Percentiles rank a stretch among this genome's conserved stretches.
Conservation (phyloP, 2,113 vertebrate genomes). For the Micronycteris hirsuta region DNA sequence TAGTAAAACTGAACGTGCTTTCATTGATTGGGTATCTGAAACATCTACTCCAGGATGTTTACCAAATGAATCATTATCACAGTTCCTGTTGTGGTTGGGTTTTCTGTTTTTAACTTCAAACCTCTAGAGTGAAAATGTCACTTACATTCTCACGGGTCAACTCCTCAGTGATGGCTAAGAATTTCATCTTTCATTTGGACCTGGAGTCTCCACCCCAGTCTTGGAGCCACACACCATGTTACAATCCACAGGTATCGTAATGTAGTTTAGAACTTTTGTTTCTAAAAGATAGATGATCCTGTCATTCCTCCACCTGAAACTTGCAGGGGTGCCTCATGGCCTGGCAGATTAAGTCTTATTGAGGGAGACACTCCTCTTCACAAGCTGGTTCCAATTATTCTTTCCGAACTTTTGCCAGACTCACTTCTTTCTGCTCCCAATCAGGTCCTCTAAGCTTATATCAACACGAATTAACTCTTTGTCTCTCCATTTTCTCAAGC, state of each 20-base stretch:
- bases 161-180: background rate
- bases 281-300: background rate
- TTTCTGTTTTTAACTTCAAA: slow-evolving; percentile 62
- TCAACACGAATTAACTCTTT: background rate
- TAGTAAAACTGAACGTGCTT: background rate
- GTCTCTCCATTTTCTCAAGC: background rate
- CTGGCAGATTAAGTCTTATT: background rate
- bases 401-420: background rate
- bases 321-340: background rate
- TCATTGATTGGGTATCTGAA: background rate
- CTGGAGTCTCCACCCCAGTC: background rate
- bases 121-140: background rate
- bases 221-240: background rate
- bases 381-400: background rate
- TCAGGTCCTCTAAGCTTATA: background rate
- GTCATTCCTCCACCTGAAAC: background rate
- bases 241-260: background rate
- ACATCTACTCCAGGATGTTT: slow-evolving; percentile 41
- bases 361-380: background rate
- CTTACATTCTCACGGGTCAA: background rate
- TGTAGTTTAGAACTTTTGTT: background rate
- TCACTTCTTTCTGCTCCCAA: background rate
- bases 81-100: slow-evolving; percentile 35
- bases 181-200: background rate
- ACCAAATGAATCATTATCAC: slow-evolving; percentile 44